Evolutionary conservation across 2,888 invertebrate genomes (phyloP).

Genomic region (Limnephilus marmoratus): DNA sequence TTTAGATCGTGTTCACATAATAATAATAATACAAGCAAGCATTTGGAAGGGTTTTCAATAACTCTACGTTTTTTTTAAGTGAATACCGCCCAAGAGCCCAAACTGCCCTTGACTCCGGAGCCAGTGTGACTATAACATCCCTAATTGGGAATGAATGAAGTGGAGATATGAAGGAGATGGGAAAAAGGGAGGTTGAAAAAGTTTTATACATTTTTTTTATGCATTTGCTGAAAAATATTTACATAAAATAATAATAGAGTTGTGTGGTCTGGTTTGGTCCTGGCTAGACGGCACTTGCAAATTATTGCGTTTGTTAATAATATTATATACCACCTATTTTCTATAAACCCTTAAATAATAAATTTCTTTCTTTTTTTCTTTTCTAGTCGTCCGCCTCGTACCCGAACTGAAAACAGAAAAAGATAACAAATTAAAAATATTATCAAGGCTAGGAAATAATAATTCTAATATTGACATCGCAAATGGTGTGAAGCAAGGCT

Average conservation of each 20-base stretch:
- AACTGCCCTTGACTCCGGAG: too few relatives aligned
- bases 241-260: not conserved
- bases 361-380: not conserved
- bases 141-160: too few relatives aligned
- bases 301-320: not conserved
- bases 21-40: not conserved
- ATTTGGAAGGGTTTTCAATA: not conserved
- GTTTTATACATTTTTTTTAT: too few relatives aligned
- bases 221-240: not conserved
- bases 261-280: not conserved
- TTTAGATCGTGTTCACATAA: not conserved
- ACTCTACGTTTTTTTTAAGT: too few relatives aligned
- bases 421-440: not conserved
- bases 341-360: not conserved
- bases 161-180: too few relatives aligned
- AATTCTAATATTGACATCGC: too few relatives aligned
- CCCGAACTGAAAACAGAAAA: constrained; percentile 15
- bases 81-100: too few relatives aligned
- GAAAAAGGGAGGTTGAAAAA: too few relatives aligned
- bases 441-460: too few relatives aligned
- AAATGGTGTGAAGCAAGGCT: too few relatives aligned
- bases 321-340: not conserved
- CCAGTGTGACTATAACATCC: too few relatives aligned
- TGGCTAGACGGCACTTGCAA: not conserved
- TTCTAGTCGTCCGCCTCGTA: not conserved